Base-by-base conservation (phyloP, 1,140 invertebrate genomes). In the Drosophila pseudoobscura region DNA sequence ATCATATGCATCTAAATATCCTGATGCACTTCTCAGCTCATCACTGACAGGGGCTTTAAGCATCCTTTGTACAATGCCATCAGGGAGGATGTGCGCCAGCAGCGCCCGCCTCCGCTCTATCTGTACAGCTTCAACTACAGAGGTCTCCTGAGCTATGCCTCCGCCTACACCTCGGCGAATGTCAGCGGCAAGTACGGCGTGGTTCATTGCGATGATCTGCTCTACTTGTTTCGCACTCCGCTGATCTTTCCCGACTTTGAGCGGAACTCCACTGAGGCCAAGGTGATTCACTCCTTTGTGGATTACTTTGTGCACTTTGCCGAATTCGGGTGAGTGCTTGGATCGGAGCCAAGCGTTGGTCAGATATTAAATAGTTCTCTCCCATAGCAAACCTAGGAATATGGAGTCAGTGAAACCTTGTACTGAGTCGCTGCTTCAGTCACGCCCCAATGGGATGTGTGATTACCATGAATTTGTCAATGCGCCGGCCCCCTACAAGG, bases 131-230 rank as follows among this genome's bases (percentile, higher is more conserved):
- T 91, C 26, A 80, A 80, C 22, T 91, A 89, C 22, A 47, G 52
- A 0, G 91, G 91, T 2, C 49, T 73, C 0, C 11, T 72, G 6
- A 89, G 89, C 20, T 91, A 80, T 51, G 69, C 91, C 9, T 66
- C 61, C 4, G 65, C 80, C 9, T 92, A 85, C 26, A 87, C 91
- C 0, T 65, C 62, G 1, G 79, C 66, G 3, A 31, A 75, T 51
- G 53, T 73, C 0, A 57, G 31, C 1, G 49, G 58, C 0, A 70
- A 91, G 46, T 91, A 90, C 49, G 90, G 84, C 3, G 84, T 89
- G 0, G 89, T 90, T 0, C 91, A 92, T 46, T 91, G 90, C 50
- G 91, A 92, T 70, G 91, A 91, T 72, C 53, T 91, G 5, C 74
- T 92, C 26, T 92, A 92, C 51, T 46, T 91, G 0, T 88, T 92